Conservation (phyloP, 2,888 invertebrate species). For the Spodoptera picta region DNA sequence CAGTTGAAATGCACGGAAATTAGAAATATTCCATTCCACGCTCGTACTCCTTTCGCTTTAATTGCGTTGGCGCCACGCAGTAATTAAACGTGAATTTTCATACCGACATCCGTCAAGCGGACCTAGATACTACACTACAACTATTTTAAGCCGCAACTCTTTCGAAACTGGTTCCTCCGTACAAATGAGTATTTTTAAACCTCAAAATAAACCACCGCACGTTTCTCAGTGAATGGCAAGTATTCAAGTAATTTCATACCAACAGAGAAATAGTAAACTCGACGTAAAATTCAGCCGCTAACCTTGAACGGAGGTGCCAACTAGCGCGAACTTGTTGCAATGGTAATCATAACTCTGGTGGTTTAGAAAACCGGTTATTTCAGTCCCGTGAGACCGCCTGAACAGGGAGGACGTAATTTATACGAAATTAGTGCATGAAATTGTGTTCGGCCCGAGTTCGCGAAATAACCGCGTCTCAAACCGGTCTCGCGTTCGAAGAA, state of each 20-base stretch:
- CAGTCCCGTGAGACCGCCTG: constrained; percentile 79
- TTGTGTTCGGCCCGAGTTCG: constrained; percentile 70
- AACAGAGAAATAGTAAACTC: constrained; percentile 68
- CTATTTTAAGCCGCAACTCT: constrained; percentile 39
- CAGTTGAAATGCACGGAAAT: constrained; percentile 46
- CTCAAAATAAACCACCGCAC: constrained; percentile 59
- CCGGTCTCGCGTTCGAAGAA: constrained; percentile 76
- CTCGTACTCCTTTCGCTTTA: constrained; percentile 45
- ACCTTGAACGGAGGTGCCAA: constrained; percentile 71
- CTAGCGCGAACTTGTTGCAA: constrained; percentile 65
- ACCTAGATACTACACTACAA: constrained; percentile 41
- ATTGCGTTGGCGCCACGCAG: constrained; percentile 50
- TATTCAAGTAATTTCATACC: constrained; percentile 66
- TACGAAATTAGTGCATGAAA: constrained; percentile 71
- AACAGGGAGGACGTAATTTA: constrained; percentile 79
- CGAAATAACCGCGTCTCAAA: constrained; percentile 74
- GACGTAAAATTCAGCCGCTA: constrained; percentile 69
- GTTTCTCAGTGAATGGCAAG: constrained; percentile 66
- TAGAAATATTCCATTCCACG: constrained; percentile 55
- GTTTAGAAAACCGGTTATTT: constrained; percentile 80
- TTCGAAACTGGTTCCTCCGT: constrained; percentile 57
- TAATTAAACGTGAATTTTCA: constrained; percentile 55
- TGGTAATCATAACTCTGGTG: constrained; percentile 68
- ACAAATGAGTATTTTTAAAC: constrained; percentile 58
- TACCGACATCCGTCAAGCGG: constrained; percentile 41